A percentile compares a stretch with the other conserved stretches of the same genome.
Conservation (phyloP, 2,113 vertebrate species). For the Vulpes vulpes region DNA sequence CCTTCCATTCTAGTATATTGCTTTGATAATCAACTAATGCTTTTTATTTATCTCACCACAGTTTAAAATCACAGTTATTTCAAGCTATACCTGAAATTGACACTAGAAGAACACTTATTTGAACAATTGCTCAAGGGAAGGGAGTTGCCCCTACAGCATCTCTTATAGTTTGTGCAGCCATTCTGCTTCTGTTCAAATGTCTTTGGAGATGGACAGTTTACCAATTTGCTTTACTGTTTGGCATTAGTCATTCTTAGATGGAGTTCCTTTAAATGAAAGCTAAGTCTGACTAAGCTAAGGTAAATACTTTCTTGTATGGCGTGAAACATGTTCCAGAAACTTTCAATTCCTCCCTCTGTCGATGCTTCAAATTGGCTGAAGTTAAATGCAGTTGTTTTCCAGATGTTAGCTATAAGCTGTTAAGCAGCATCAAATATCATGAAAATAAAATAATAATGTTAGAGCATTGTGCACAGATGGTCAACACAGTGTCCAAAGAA, state of each 20-base stretch:
- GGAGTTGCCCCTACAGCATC: neutral
- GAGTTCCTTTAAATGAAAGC: neutral
- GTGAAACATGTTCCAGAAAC: neutral
- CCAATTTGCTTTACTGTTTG: neutral
- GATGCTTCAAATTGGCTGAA: neutral
- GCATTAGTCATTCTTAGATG: neutral
- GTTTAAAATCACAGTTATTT: neutral
- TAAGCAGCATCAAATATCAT: neutral
- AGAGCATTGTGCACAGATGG: neutral
- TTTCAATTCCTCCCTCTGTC: neutral
- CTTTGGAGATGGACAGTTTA: neutral
- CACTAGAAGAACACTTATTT: neutral
- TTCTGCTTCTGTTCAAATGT: neutral
- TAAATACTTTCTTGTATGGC: neutral
- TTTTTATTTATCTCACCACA: neutral
- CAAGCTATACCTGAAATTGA: neutral
- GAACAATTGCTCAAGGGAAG: too few relatives aligned
- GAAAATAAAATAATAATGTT: constrained; percentile 47
- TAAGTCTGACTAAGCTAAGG: neutral
- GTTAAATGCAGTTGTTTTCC: neutral
- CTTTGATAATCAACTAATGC: neutral
- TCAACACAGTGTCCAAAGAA: neutral
- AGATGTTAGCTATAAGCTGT: neutral
- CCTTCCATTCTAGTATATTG: fast-evolving
- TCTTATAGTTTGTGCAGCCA: neutral